Base-by-base conservation (phyloP, 2,113 vertebrate genomes). In the Maccullochella peelii region DNA sequence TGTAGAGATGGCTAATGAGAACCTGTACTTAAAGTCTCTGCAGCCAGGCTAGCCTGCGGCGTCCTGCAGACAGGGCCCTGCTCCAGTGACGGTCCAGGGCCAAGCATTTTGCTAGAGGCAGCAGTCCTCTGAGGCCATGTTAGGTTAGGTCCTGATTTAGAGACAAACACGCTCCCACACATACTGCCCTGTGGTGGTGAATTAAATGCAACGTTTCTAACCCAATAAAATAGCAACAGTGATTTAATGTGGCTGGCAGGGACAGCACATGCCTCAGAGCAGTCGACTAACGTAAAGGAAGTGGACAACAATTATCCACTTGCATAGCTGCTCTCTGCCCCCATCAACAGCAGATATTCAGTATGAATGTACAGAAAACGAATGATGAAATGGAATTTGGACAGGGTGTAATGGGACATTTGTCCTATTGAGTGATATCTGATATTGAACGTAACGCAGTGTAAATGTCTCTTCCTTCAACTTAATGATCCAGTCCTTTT, bases 401-500 rank as follows among this genome's bases (percentile, higher is more conserved):
- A 54, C 36, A 0, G 23, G 38, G 30, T 61, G 27, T 54, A 65
- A 57, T 18, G 25, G 25, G 18, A 74, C 8, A 2, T 57, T 49
- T 77, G 42, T 76, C 20, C n/a, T 30, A 8, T 27, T 40, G 58
- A 76, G 72, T 63, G 49, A 79, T 47, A 14, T 47, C 47, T 74
- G 58, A 75, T 82, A 77, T 83, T 77, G 62, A 81, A 38, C n/a
- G 42, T 47, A 59, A 30, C 25, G 5, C 50, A 3, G 23, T 33
- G 47, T 78, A 52, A 73, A 80, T 76, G n/a, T 75, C 42, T 83
- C 21, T 57, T 18, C 63, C 47, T 85, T 81, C 20, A 70, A 61
- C 15, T 30, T 77, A 79, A 88, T 68, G 75, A 82, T 84, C 54
- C 27, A 18, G 9, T 38, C 9, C 21, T 88, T 80, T 86, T 55